Evolutionary conservation across 2,113 vertebrate species (phyloP).

Genomic region (Prunella himalayana): DNA sequence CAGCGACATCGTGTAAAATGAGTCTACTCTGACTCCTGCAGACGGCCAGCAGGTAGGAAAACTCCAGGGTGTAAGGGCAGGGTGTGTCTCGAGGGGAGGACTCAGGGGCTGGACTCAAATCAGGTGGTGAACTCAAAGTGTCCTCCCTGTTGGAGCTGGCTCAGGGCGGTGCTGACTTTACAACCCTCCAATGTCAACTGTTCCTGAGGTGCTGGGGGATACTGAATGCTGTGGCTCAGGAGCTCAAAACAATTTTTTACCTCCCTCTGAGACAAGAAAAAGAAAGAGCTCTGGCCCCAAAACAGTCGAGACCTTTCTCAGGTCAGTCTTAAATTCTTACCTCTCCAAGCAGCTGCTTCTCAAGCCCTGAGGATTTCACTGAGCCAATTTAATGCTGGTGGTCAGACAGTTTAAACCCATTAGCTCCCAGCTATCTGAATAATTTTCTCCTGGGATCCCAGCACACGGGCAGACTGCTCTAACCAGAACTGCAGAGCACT

Average conservation of each 20-base stretch:
- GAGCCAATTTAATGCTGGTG: constrained; percentile 37
- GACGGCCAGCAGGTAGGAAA: neutral
- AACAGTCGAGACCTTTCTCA: constrained; percentile 12
- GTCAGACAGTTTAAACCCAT: constrained; percentile 30
- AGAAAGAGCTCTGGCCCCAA: neutral
- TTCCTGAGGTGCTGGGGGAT: neutral
- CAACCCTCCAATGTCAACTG: neutral
- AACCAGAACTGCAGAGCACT: neutral
- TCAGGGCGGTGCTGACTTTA: neutral
- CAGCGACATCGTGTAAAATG: accelerated
- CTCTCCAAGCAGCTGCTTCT: neutral
- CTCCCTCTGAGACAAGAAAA: neutral
- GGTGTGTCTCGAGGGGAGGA: constrained; percentile 2
- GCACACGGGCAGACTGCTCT: neutral
- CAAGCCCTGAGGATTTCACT: constrained; percentile 35
- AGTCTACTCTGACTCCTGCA: neutral
- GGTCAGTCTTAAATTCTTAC: constrained; percentile 43
- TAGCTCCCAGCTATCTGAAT: constrained; percentile 23
- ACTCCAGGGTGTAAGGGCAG: neutral
- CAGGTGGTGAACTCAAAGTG: neutral
- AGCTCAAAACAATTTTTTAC: neutral
- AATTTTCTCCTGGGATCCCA: neutral
- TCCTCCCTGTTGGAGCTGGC: constrained; percentile 7
- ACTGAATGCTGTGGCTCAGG: neutral
- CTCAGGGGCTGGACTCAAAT: constrained; percentile 14